phyloP scores from a whole-genome alignment of 2,113 vertebrate genomes.

The Microtus ochrogaster region DNA sequence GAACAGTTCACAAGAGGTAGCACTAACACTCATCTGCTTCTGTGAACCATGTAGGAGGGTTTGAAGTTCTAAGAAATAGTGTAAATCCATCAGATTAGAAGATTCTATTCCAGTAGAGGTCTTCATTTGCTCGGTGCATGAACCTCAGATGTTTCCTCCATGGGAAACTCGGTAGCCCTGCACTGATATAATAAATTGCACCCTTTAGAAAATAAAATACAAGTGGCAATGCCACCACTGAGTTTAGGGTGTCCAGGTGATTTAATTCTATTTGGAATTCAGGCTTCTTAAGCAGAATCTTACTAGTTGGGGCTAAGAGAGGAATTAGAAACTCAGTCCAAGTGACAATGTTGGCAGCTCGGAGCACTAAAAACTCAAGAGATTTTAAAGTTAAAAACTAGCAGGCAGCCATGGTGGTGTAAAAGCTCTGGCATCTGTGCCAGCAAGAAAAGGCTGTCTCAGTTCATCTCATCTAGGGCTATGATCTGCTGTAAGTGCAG shows the following conservation, averaged over 20 bases:
- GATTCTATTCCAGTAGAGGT: constrained; percentile 64
- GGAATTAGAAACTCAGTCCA: not conserved
- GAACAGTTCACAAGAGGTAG: not conserved
- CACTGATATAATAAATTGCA: not conserved
- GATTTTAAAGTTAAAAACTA: not conserved
- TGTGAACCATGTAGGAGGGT: constrained; percentile 29
- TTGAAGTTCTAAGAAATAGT: constrained; percentile 73
- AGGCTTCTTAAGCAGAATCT: constrained; percentile 25
- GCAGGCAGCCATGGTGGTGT: not conserved
- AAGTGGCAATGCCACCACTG: not conserved
- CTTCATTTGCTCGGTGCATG: constrained; percentile 30
- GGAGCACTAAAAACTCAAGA: not conserved
- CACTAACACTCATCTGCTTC: constrained; percentile 51
- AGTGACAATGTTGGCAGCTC: not conserved
- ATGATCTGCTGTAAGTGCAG: not conserved
- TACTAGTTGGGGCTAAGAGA: not conserved
- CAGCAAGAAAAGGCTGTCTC: not conserved
- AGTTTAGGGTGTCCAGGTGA: not conserved
- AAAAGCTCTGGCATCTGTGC: not conserved
- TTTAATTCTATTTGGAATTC: not conserved
- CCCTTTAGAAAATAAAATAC: not conserved
- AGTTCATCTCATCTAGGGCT: not conserved
- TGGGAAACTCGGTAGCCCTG: constrained; percentile 51
- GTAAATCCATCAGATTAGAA: constrained; percentile 74
- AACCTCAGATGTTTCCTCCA: constrained; percentile 70